phyloP scores from a whole-genome alignment of 2,113 vertebrate genomes.

The Columba janthina region DNA sequence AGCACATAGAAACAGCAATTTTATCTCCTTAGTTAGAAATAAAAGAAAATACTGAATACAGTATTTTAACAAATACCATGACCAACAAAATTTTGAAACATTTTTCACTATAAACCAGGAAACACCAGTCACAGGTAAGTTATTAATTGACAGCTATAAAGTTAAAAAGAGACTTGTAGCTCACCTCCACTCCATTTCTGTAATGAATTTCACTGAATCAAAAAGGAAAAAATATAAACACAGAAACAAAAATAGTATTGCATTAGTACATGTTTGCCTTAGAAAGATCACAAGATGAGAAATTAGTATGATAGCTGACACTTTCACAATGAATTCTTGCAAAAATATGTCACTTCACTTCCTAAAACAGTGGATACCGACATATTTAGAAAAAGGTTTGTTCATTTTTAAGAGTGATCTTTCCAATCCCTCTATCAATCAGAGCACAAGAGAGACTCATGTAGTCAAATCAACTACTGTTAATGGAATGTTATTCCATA shows the following conservation, averaged over 20 bases:
- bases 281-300: background rate
- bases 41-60: background rate
- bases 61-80: background rate
- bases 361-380: background rate
- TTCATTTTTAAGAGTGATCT: background rate
- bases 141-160: background rate
- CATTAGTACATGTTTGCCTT: background rate
- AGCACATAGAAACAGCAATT: background rate
- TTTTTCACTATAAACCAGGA: background rate
- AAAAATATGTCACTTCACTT: background rate
- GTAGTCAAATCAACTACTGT: background rate
- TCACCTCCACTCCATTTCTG: background rate
- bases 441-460: background rate
- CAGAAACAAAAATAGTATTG: background rate
- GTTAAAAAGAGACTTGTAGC: background rate
- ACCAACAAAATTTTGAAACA: background rate
- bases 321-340: background rate
- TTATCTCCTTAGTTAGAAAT: background rate
- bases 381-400: background rate
- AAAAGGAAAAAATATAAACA: background rate
- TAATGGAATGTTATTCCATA: background rate
- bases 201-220: background rate
- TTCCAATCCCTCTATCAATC: background rate
- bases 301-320: background rate
- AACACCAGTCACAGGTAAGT: background rate